Percentiles rank a stretch among this genome's conserved stretches.
Conservation (phyloP, 2,797 vertebrate genomes). For the Cichlasoma orientale region DNA sequence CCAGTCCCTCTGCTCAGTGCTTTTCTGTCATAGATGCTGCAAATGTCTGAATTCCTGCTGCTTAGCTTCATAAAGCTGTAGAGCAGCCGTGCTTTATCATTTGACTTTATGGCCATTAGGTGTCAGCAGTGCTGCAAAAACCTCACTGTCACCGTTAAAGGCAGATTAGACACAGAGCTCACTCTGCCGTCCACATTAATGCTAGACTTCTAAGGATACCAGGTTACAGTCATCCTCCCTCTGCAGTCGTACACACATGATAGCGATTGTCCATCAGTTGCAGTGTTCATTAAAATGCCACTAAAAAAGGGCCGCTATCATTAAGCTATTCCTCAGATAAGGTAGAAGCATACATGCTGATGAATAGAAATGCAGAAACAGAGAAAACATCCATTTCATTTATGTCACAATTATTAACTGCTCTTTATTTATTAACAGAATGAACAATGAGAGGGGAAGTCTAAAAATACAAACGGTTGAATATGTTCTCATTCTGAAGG, state of each 20-base stretch:
- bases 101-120: conserved; percentile 46
- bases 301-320: not conserved
- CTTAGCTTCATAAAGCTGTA: not conserved
- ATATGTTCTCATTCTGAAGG: not conserved
- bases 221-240: no score
- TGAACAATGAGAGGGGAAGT: not conserved
- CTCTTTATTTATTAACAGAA: no score
- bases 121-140: conserved; percentile 52
- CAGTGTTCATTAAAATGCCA: no score
- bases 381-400: not conserved
- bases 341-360: no score
- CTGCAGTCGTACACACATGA: no score
- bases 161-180: not conserved
- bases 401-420: no score
- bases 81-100: not conserved
- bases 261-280: no score
- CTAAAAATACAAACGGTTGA: no score
- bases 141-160: not conserved
- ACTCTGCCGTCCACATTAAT: not conserved
- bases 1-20: not conserved
- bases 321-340: not conserved
- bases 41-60: not conserved
- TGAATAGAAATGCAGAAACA: no score
- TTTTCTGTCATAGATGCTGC: not conserved
- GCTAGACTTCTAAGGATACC: no score